A percentile compares a stretch with the other conserved stretches of the same genome.
Conservation (phyloP, 2,888 invertebrate genomes). For the Heteromyza rotundicornis region DNA sequence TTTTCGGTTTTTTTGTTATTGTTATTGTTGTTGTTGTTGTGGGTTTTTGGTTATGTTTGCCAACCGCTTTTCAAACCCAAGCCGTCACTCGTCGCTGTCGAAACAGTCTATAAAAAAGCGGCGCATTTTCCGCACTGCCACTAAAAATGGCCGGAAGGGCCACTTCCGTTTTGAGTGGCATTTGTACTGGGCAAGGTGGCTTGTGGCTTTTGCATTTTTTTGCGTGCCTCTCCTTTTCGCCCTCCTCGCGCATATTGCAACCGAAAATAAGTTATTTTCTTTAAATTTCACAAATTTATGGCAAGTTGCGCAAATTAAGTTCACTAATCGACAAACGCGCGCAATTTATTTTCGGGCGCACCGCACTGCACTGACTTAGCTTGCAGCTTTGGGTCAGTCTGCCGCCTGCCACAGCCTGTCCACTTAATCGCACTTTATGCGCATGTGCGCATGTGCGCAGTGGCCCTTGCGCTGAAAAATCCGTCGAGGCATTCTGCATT, state of each 20-base stretch:
- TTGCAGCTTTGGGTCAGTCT: conserved; percentile 43
- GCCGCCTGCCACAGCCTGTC: conserved; percentile 38
- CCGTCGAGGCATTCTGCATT: too few species aligned
- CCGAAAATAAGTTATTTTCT: neutral
- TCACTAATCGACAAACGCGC: conserved; percentile 29
- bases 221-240: too few species aligned
- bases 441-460: conserved; percentile 43
- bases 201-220: too few species aligned
- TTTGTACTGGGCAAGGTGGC: too few species aligned
- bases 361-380: conserved; percentile 21
- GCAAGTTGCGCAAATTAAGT: conserved; percentile 27
- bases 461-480: neutral
- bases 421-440: conserved; percentile 60
- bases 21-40: too few species aligned
- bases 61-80: neutral
- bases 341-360: conserved; percentile 22
- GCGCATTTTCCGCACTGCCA: neutral
- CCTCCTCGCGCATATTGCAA: too few species aligned
- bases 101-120: neutral
- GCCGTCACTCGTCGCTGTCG: neutral
- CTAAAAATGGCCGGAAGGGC: conserved; percentile 11
- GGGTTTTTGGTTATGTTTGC: too few species aligned
- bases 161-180: neutral
- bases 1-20: too few species aligned
- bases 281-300: conserved; percentile 27